Evolutionary conservation across 2,888 invertebrate species (phyloP).

Genomic region (Pristionchus entomophagus): DNA sequence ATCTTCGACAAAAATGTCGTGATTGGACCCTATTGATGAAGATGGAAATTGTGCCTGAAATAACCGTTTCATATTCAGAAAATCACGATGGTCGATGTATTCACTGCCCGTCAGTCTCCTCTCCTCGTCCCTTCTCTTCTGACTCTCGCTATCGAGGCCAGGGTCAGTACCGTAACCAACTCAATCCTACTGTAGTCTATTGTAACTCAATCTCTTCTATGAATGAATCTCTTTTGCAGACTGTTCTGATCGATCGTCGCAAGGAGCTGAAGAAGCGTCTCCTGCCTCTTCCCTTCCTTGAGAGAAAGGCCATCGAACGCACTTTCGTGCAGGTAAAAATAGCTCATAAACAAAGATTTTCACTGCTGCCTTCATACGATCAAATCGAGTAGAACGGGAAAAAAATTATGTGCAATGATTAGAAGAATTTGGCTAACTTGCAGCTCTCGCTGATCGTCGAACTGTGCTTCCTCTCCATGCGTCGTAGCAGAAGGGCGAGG

Average conservation of each 20-base stretch:
- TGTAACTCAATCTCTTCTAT: not conserved
- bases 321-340: not conserved
- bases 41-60: too few relatives aligned
- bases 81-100: constrained; percentile 1
- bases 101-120: not conserved
- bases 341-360: too few relatives aligned
- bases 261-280: not conserved
- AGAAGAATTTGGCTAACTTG: too few relatives aligned
- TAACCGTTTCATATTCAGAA: too few relatives aligned
- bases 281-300: not conserved
- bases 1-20: too few relatives aligned
- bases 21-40: too few relatives aligned
- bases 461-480: not conserved
- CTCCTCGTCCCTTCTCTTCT: not conserved
- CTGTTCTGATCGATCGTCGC: constrained; percentile 8
- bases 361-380: too few relatives aligned
- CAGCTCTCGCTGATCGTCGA: constrained; percentile 23
- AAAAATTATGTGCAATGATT: too few relatives aligned
- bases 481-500: not conserved
- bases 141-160: constrained; percentile 10
- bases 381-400: too few relatives aligned
- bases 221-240: not conserved
- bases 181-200: not conserved
- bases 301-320: not conserved
- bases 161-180: not conserved